phyloP scores from a whole-genome alignment of 64 coral and sea anemone species.

The Dendronephthya gigantea region DNA sequence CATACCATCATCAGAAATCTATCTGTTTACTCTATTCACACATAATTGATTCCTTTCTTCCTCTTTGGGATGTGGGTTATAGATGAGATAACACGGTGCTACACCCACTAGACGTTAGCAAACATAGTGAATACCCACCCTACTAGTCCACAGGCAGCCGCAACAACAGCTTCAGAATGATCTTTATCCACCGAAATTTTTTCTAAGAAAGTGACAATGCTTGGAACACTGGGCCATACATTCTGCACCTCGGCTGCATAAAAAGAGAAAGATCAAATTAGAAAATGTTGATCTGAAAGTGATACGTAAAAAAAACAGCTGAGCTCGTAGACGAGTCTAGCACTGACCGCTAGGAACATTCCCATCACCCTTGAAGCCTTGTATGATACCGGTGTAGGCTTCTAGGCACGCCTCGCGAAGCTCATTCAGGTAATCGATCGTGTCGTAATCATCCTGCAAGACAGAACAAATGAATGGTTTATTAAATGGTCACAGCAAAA shows the following conservation, averaged over 20 bases:
- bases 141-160: conserved; percentile 69
- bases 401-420: conserved; percentile 81
- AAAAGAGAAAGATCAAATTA: not conserved
- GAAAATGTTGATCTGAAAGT: not conserved
- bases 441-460: conserved; percentile 86
- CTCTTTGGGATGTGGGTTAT: no score
- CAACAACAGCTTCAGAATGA: conserved; percentile 67
- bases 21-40: no score
- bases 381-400: conserved; percentile 97
- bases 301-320: not conserved
- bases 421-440: conserved; percentile 97
- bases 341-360: conserved; percentile 35
- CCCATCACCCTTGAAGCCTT: conserved; percentile 77
- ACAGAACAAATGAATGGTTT: no score
- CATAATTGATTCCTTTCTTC: no score
- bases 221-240: conserved; percentile 43
- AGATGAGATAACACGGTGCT: no score
- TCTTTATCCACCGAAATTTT: conserved; percentile 56
- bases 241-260: conserved; percentile 23
- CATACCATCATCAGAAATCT: no score
- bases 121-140: conserved; percentile 39
- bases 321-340: not conserved
- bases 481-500: no score
- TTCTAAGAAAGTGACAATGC: conserved; percentile 66
- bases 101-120: not conserved